Evolutionary conservation across 2,797 vertebrate species (phyloP), one percentile per base, ranked within the genome.

Genomic region (Thaleichthys pacificus): DNA sequence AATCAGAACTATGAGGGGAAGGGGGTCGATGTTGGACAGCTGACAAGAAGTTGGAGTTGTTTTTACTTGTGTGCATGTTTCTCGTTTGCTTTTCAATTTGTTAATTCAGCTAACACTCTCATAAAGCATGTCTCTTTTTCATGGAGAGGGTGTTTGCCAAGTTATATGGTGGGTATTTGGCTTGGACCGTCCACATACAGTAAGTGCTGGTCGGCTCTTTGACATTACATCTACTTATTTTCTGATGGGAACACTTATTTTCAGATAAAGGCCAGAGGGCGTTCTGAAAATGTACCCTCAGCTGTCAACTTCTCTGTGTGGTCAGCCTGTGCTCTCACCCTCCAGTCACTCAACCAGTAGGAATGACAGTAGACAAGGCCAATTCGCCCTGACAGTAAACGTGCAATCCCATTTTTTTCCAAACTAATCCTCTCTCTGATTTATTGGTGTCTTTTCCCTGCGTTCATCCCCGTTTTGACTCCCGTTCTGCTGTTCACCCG

Each of bases 71-170:
- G 71, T 70, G 77, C 74, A 66, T 82, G 81, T 81, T 87, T 86
- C 77, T 84, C 56, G 47, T 88, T 87, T 85, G 80, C 78, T 19
- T 82, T 82, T 75, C 78, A 85, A 81, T 90, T 87, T 86, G 85
- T 86, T 91, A 87, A 89, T 90, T 91, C 82, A 77, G 78, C 82
- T 77, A 86, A 87, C 78, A 68, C 84, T 76, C 75, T 83, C 79
- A 72, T 85, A 80, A 84, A 84, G 77, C 72, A 58, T 3, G 49
- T 47, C 24, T 49, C 79, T 82, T 80, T 73, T 67, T 82, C 77
- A 68, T 70, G 72, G 64, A 67, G 69, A 78, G 76, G 80, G 73
- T 80, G 84, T 83, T 79, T 83, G 85, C 84, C 80, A 80, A 82
- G 77, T 72, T n/a, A 22, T 64, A 77, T 65, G 80, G 42, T 73